phyloP scores from a whole-genome alignment of 2,113 vertebrate genomes.

The Kobus ellipsiprymnus region DNA sequence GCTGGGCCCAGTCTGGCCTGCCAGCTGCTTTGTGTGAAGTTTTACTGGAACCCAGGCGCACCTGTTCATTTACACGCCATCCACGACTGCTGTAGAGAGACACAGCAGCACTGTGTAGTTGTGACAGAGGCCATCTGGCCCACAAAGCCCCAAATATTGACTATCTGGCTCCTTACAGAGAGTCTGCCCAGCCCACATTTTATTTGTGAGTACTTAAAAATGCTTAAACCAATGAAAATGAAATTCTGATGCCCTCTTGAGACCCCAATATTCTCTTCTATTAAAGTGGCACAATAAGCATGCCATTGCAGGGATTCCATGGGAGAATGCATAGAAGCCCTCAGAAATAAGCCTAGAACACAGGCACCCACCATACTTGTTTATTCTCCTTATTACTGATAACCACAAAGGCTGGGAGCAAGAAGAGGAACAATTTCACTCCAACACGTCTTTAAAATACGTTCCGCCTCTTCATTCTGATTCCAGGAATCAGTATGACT shows the following conservation, averaged over 20 bases:
- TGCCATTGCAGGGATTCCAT: accelerated
- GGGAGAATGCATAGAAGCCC: accelerated
- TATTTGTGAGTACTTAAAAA: not conserved
- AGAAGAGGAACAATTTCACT: no score
- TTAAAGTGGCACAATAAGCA: accelerated
- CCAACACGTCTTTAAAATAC: accelerated
- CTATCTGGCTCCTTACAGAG: not conserved
- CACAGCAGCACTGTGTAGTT: accelerated
- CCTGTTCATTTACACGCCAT: accelerated
- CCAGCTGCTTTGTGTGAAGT: not conserved
- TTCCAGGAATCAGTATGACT: not conserved
- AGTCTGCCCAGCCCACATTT: not conserved
- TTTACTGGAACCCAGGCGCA: not conserved
- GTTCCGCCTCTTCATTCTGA: not conserved
- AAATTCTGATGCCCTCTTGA: not conserved
- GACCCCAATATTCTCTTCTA: not conserved
- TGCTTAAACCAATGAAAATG: not conserved
- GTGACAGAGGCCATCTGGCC: not conserved
- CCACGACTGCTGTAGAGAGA: accelerated
- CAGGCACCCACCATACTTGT: accelerated
- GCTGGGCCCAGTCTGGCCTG: not conserved
- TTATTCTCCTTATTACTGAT: accelerated
- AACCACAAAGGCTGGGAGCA: not conserved
- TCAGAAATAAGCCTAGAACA: not conserved
- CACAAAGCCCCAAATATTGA: not conserved